Conservation (phyloP, 2,113 vertebrate species). For the Amazona guildingii region DNA sequence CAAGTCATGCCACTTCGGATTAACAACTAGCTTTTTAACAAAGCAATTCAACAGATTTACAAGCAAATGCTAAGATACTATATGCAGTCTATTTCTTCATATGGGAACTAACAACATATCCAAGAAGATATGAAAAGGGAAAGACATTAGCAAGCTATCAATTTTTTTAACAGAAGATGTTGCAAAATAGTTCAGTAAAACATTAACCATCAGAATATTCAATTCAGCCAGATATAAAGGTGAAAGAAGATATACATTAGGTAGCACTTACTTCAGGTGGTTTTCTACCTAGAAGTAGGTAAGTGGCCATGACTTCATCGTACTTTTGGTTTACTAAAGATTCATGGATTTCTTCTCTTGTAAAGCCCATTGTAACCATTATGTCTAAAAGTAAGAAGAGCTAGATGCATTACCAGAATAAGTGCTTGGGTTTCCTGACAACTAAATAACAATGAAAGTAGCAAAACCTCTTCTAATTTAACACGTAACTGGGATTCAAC, state of each 20-base stretch:
- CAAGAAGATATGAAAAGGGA: background rate
- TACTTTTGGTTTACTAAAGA: conserved; percentile 92
- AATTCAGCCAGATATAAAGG: background rate
- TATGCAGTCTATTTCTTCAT: background rate
- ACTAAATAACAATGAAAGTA: background rate
- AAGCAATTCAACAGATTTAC: background rate
- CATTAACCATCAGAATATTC: background rate
- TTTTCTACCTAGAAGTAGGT: conserved; percentile 94
- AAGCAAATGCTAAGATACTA: background rate
- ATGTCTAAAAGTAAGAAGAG: conserved; percentile 78
- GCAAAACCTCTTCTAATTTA: background rate
- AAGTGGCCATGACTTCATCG: conserved; percentile 97
- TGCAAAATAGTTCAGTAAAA: background rate
- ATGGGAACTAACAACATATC: background rate
- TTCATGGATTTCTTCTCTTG: conserved; percentile 94
- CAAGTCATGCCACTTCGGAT: background rate
- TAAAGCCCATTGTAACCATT: conserved; percentile 98
- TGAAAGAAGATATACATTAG: background rate
- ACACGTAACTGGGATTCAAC: background rate
- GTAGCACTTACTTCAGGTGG: conserved; percentile 86
- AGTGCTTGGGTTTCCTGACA: background rate
- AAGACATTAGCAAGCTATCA: background rate
- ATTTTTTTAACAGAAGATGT: background rate
- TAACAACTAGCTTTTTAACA: background rate
- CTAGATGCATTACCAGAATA: background rate